A percentile compares a stretch with the other conserved stretches of the same genome.
Evolutionary conservation across 37 sponge, comb jelly and placozoan species (phyloP).

Genomic region (Ianthella basta): DNA sequence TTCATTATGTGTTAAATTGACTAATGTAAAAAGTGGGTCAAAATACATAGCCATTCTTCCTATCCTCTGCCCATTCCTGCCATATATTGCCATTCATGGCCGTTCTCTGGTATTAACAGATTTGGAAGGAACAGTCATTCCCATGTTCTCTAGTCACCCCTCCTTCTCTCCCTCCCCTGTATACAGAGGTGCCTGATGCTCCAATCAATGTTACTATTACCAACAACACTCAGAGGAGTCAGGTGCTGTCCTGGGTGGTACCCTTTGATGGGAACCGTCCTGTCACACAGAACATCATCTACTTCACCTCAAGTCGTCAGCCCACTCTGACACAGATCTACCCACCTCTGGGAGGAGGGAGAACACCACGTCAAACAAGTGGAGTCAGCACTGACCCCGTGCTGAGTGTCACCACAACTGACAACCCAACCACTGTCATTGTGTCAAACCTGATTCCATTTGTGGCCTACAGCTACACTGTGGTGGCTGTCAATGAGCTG

Average conservation of each 20-base stretch:
- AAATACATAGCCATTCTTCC: background rate
- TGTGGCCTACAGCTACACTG: conserved; percentile 54
- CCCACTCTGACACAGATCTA: background rate
- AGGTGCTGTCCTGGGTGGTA: conserved; percentile 47
- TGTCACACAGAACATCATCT: conserved; percentile 36
- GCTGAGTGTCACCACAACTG: no score
- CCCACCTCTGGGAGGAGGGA: background rate
- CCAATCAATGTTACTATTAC: conserved; percentile 32
- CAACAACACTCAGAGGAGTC: conserved; percentile 18
- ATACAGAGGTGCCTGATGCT: conserved; percentile 65
- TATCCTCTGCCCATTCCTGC: background rate
- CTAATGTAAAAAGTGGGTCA: background rate
- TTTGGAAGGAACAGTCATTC: background rate
- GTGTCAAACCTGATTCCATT: conserved; percentile 47
- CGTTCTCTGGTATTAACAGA: background rate
- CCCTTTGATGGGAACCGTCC: conserved; percentile 65
- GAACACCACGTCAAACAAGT: background rate
- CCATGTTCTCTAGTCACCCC: background rate
- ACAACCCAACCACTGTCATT: background rate
- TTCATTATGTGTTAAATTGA: no score
- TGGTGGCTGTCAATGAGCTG: conserved; percentile 50
- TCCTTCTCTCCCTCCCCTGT: background rate
- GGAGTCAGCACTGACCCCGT: background rate
- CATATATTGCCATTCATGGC: background rate
- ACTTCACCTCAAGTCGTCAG: background rate